A percentile compares a stretch with the other conserved stretches of the same genome.
phyloP scores from a whole-genome alignment of 30 jellyfish, hydroid and myxozoan species.

The Phacellophora camtschatica region DNA sequence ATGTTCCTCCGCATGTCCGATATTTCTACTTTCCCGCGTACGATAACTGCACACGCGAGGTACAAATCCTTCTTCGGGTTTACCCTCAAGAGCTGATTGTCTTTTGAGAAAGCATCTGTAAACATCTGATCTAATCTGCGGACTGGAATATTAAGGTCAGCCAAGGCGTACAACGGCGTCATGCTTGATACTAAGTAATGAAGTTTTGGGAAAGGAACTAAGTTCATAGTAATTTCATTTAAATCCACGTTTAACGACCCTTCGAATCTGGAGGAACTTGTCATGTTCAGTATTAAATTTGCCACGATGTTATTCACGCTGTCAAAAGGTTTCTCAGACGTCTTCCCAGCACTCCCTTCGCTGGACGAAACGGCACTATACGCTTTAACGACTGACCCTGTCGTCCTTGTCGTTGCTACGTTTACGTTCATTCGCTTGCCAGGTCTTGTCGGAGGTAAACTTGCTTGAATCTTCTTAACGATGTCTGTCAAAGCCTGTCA shows the following conservation, averaged over 20 bases:
- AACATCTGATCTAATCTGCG: conserved; percentile 88
- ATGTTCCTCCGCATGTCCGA: conserved; percentile 88
- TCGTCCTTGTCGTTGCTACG: neutral
- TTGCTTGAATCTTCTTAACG: conserved; percentile 53
- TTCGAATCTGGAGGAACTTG: conserved; percentile 92
- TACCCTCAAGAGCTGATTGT: conserved; percentile 73
- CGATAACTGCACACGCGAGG: conserved; percentile 87
- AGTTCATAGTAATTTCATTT: conserved; percentile 86
- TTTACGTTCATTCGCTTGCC: conserved; percentile 59
- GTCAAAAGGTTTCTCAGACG: conserved; percentile 76
- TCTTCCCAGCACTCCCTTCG: conserved; percentile 12
- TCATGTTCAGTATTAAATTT: conserved; percentile 65
- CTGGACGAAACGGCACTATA: conserved; percentile 48
- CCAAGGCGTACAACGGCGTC: conserved; percentile 81
- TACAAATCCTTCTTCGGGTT: conserved; percentile 83
- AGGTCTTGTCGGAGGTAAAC: conserved; percentile 53
- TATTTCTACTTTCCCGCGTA: conserved; percentile 91
- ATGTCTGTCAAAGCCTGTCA: conserved; percentile 75
- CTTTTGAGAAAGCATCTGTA: conserved; percentile 91
- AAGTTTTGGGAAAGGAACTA: conserved; percentile 93
- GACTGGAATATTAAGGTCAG: conserved; percentile 66
- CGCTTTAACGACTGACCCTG: conserved; percentile 33
- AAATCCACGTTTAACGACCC: conserved; percentile 90
- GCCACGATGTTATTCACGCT: conserved; percentile 88
- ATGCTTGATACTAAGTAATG: conserved; percentile 90